phyloP scores from a whole-genome alignment of 1,140 invertebrate species.

The Nymphalis io region DNA sequence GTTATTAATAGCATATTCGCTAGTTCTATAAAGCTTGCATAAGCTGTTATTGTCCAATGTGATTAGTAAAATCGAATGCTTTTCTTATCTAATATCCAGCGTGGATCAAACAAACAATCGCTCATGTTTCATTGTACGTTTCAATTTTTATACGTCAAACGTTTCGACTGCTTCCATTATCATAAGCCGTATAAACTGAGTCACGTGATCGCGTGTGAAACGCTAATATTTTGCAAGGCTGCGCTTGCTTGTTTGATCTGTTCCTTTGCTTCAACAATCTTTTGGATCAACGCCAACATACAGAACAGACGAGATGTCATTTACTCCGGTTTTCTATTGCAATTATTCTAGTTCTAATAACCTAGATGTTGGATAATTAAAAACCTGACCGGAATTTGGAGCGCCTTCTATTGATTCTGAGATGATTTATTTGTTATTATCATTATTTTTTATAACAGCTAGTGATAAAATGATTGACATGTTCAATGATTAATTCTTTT shows the following conservation, averaged over 20 bases:
- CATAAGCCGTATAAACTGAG: conserved; percentile 20
- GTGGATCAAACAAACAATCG: too few relatives aligned
- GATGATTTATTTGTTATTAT: conserved; percentile 2
- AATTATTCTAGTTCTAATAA: conserved; percentile 22
- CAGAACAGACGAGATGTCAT: conserved; percentile 7
- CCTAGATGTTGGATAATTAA: conserved; percentile 5
- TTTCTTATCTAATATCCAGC: too few relatives aligned
- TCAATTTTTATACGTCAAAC: conserved; percentile 1
- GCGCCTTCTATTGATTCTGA: conserved; percentile 1
- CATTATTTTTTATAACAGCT: not conserved
- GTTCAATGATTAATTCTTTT: not conserved
- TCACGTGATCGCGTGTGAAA: conserved; percentile 29
- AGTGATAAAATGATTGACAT: conserved; percentile 6
- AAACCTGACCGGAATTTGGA: conserved; percentile 3
- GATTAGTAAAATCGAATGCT: too few relatives aligned
- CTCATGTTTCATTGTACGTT: too few relatives aligned
- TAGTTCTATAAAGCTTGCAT: too few relatives aligned
- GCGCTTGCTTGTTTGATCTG: conserved; percentile 23
- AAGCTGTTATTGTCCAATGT: too few relatives aligned
- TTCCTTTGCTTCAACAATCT: conserved; percentile 18
- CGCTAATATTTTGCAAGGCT: conserved; percentile 29
- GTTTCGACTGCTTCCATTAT: conserved; percentile 18
- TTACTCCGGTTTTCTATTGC: conserved; percentile 15
- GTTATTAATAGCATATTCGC: too few relatives aligned
- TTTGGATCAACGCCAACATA: conserved; percentile 28